A percentile compares a stretch with the other conserved stretches of the same genome.
phyloP scores from a whole-genome alignment of 2,113 vertebrate species.

The Perca fluviatilis region DNA sequence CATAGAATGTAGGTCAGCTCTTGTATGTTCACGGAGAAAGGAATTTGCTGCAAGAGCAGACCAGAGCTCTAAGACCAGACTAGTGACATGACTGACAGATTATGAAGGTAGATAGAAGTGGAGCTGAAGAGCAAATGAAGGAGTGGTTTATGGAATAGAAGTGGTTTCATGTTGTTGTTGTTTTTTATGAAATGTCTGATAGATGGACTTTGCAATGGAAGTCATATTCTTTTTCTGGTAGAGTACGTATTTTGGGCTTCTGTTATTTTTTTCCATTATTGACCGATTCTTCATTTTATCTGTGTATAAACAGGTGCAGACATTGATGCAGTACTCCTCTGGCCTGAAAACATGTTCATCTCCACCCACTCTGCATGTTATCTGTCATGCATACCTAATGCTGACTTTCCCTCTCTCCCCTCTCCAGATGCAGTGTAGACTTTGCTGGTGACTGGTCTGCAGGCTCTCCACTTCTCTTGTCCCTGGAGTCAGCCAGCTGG shows the following conservation, averaged over 20 bases:
- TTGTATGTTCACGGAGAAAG: constrained; percentile 51
- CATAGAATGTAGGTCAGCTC: constrained; percentile 78
- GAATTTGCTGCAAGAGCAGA: constrained; percentile 63
- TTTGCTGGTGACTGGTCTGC: constrained; percentile 89
- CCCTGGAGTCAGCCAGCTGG: constrained; percentile 72
- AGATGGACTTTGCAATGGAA: neutral
- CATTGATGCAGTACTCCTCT: constrained; percentile 15
- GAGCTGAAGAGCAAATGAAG: constrained; percentile 14
- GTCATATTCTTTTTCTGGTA: neutral
- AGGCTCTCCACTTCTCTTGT: constrained; percentile 82
- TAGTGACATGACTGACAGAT: constrained; percentile 34
- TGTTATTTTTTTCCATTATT: constrained; percentile 1
- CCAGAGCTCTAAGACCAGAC: constrained; percentile 33
- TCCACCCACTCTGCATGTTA: constrained; percentile 36
- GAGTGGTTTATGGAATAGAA: constrained; percentile 1
- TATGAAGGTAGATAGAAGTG: constrained; percentile 8
- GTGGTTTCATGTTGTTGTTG: neutral
- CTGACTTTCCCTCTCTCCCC: constrained; percentile 41
- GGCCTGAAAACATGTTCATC: constrained; percentile 32
- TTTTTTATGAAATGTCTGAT: constrained; percentile 34
- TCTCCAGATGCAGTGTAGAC: constrained; percentile 93
- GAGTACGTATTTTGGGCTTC: neutral
- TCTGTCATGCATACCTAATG: constrained; percentile 63
- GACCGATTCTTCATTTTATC: constrained; percentile 24
- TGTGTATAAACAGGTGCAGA: constrained; percentile 24